phyloP scores from a whole-genome alignment of 2,797 vertebrate genomes.

The Triplophysa bombifrons region DNA sequence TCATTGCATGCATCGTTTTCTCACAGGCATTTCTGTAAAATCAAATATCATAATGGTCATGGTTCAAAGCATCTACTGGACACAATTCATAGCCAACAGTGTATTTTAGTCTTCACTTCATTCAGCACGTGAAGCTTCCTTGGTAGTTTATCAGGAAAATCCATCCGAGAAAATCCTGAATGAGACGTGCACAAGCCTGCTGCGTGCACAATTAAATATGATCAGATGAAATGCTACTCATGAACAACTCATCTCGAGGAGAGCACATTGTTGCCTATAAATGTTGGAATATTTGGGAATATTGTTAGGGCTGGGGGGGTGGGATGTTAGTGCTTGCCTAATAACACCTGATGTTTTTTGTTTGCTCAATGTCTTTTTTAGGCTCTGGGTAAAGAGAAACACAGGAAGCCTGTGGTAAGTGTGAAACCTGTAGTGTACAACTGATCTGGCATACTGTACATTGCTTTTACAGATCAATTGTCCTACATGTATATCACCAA shows the following conservation, averaged over 20 bases:
- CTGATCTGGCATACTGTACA: neutral
- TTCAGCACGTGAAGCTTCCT: neutral
- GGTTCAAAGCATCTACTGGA: neutral
- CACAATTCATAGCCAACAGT: neutral
- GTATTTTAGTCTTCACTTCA: neutral
- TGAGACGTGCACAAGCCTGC: neutral
- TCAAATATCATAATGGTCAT: too few relatives aligned
- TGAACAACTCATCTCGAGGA: too few relatives aligned
- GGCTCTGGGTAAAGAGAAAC: conserved; percentile 75
- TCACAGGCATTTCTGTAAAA: too few relatives aligned
- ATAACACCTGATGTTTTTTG: neutral
- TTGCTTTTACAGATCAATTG: too few relatives aligned
- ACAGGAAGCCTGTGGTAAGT: conserved; percentile 78
- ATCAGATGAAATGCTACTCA: neutral
- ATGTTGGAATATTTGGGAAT: neutral
- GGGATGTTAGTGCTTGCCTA: neutral
- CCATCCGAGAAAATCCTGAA: neutral
- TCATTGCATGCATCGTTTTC: too few relatives aligned
- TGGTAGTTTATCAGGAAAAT: neutral
- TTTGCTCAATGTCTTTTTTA: conserved; percentile 53
- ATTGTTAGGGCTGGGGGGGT: neutral
- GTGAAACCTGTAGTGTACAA: neutral
- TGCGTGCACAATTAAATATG: neutral
- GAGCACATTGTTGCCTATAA: neutral
- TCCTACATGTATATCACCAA: too few relatives aligned